Evolutionary conservation across 2,113 vertebrate species (phyloP).

Genomic region (Pogonocichla stellata): DNA sequence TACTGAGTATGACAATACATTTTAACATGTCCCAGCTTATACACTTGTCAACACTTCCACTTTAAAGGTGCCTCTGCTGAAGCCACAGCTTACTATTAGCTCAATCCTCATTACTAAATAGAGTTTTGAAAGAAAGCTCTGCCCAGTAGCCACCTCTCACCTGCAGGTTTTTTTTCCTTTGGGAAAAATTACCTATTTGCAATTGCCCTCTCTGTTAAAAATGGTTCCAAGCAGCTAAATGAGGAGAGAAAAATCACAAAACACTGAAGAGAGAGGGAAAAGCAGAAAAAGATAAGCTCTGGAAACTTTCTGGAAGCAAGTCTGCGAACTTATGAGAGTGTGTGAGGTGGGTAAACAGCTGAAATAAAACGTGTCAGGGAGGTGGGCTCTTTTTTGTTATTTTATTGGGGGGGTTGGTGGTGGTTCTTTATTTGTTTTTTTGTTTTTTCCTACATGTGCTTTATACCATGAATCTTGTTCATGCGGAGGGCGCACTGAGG

Average conservation of each 20-base stretch:
- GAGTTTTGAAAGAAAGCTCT: not conserved
- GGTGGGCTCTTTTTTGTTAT: not conserved
- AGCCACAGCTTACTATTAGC: not conserved
- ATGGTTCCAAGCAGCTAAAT: not conserved
- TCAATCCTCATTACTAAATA: not conserved
- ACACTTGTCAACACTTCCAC: not conserved
- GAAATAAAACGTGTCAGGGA: accelerated
- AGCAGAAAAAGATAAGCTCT: not conserved
- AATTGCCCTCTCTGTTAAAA: not conserved
- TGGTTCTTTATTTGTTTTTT: not conserved
- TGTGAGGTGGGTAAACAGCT: not conserved
- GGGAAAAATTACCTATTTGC: not conserved
- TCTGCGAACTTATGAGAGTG: not conserved
- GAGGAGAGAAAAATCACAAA: not conserved
- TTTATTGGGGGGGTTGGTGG: accelerated
- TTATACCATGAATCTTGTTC: not conserved
- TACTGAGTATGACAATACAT: not conserved
- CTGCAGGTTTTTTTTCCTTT: not conserved
- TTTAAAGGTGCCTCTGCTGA: not conserved
- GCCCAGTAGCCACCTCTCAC: not conserved
- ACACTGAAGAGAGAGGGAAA: not conserved
- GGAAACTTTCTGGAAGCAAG: not conserved
- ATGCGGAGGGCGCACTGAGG: not conserved
- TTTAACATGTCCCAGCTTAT: not conserved
- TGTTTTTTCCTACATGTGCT: not conserved